Base-by-base conservation (phyloP, 2,113 vertebrate genomes). In the Eulacestoma nigropectus region DNA sequence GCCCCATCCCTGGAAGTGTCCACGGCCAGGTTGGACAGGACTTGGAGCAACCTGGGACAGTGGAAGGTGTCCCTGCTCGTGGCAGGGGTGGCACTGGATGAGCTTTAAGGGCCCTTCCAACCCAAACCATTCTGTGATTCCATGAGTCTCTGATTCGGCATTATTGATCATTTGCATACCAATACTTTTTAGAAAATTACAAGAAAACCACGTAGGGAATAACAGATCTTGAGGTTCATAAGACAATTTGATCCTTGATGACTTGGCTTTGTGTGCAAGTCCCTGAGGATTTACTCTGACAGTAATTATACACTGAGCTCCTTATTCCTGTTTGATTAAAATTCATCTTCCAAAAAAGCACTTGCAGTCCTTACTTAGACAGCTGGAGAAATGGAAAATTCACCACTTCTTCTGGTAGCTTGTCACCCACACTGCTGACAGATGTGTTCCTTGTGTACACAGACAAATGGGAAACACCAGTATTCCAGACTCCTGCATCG, bases 331-430 rank as follows among this genome's bases (percentile, higher is more conserved):
- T 60, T 91, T 32, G 44, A 92, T 81, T 92, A 85, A 91, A 96
- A 93, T 25, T 37, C 50, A 9, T 63, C 67, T 92, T 94, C 64
- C 35, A 47, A 62, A 92, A 78, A 87, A 59, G 35, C 82, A 37
- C 46, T 83, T 50, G 32, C 63, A 88, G 47, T 39, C 79, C 76
- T 74, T 42, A 39, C 75, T 80, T 49, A 62, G 49, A 56, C 80
- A 95, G 56, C 52, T 88, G 85, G 90, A 92, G 35, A 84, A 86
- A 72, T 32, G 35, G 72, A 78, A 94, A 93, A 94, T 68, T 70
- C 59, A 37, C 72, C 56, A 49, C 72, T 84, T 69, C 67, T 82
- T 39, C 78, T 56, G 73, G 47, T 33, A 84, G 56, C 62, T 72
- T 69, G 55, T 88, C 86, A 55, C 73, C 68, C 76, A 47, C 89